Base-by-base conservation (phyloP, 2,888 invertebrate species). In the Coremacera marginata region DNA sequence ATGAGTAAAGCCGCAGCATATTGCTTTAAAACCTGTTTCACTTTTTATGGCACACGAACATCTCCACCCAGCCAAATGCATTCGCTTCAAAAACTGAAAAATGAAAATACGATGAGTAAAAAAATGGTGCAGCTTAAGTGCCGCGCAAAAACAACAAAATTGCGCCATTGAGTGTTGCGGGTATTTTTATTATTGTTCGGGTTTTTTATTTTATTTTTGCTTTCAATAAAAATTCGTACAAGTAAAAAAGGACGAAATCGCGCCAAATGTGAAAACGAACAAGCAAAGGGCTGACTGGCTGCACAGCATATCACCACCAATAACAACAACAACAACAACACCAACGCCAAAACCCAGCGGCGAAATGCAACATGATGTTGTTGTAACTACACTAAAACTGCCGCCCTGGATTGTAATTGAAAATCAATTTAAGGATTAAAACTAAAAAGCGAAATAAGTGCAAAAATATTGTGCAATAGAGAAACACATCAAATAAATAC, bases 351-450 rank as follows among this genome's bases (percentile, higher is more conserved):
- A 25, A 27, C 19, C 44, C 57, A 25, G 27, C 7, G 57, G 25
- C 25, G 25, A 25, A 22, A 11, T 44, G 44, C 44, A 44, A 44
- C 44, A 44, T 44, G 14, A 44, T 44, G 44, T 44, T 44, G 14
- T 44, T 44, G 44, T 44, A 44, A 11, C 44, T 14, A 11, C 14
- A 44, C 44, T n/a, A 63, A 63, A 63, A 63, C 34, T 31, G 65
- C 34, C 14, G 52, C 65, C 16, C 34, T 52, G 22, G 25, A 16
- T 68, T 57, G 57, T 75, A 75, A 75, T 75, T 75, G 68, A 68
- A 75, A 75, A 75, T 75, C 68, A 75, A 75, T 75, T 75, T 55
- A 75, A 70, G 60, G 75, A 75, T 60, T 75, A 75, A 68, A 68
- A 37, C 75, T 68, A 68, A 68, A 55, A 62, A 57, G 62, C 44